Base-by-base conservation (phyloP, 2,888 invertebrate genomes). In the Hyalella azteca region DNA sequence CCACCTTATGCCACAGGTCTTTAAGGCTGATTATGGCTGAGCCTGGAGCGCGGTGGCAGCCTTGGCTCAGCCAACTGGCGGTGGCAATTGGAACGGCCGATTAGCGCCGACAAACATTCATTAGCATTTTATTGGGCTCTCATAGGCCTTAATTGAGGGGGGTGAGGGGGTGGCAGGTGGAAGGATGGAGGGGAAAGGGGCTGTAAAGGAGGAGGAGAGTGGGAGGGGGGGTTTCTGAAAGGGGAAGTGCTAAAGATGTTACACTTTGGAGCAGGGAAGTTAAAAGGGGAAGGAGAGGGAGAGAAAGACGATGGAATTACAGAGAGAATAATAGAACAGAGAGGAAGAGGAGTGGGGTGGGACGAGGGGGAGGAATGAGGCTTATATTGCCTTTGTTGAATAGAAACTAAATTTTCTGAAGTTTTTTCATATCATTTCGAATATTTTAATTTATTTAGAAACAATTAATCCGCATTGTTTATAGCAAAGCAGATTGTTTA, bases 111-210 rank as follows among this genome's bases (percentile, higher is more conserved):
- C 73, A 73, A 73, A 73, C 73, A 73, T 41, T 73, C 73, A 73
- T 73, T 73, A 73, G 73, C 73, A 73, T 73, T 73, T 73, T 73
- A 73, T 73, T 73, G 73, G 40, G 39, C 73, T 40, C 32, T 59
- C 59, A 59, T 59, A 59, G 59, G 59, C 29, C 59, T 59, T 73
- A 73, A 73, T 73, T 73, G 73, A 41, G 73, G 19, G 41, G 40
- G 73, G 73, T 39, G 29, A 13, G 36, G 15, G 59, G 60, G 11
- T n/a, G n/a, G n/a, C n/a, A n/a, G n/a, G n/a, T n/a, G n/a, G n/a
- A n/a, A n/a, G 26, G 59, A 40, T 32, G 40, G 78, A 32, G 32
- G 48, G 45, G 48, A 29, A 36, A 59, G 36, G 78, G 45, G 49
- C n/a, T 26, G 40, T 26, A 26, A 45, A 54, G 11, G 13, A 39